Conservation (phyloP, 2,888 invertebrate species). For the Drosophila maculinotata region DNA sequence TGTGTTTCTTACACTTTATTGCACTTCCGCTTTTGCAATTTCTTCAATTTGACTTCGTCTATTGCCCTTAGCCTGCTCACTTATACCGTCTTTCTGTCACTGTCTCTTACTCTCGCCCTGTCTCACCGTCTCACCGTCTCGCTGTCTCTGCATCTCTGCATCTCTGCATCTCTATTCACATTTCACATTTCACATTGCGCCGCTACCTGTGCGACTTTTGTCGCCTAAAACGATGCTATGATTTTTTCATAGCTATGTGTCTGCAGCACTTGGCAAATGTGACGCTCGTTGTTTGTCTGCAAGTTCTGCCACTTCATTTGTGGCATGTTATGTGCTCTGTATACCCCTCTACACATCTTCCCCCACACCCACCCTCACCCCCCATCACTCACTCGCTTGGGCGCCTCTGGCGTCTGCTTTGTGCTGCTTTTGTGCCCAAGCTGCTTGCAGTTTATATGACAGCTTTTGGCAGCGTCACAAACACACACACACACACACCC, state of each 20-base stretch:
- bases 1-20: slow-evolving; percentile 64
- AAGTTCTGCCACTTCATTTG: slow-evolving; percentile 70
- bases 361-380: background rate
- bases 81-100: slow-evolving; percentile 3
- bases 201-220: slow-evolving; percentile 45
- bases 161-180: slow-evolving; percentile 1
- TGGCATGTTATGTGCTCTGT: slow-evolving; percentile 39
- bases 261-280: slow-evolving; percentile 12
- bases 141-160: slow-evolving; percentile 1
- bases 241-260: slow-evolving; percentile 48
- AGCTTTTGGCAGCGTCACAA: slow-evolving; percentile 55
- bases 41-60: slow-evolving; percentile 54
- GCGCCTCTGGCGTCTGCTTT: slow-evolving; percentile 64
- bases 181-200: slow-evolving; percentile 18
- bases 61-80: slow-evolving; percentile 19
- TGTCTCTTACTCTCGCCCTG: slow-evolving; percentile 6
- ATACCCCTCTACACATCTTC: background rate
- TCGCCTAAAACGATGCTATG: slow-evolving; percentile 69
- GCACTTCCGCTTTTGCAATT: slow-evolving; percentile 67
- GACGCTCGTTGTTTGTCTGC: slow-evolving; percentile 18
- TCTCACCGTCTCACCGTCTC: slow-evolving; percentile 11
- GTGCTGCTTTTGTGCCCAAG: slow-evolving; percentile 52
- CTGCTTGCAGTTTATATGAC: slow-evolving; percentile 64
- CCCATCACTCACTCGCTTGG: slow-evolving; percentile 21
- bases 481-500: slow-evolving; percentile 26